Conservation (phyloP, 2,113 vertebrate genomes). For the Ceyx cyanopectus region DNA sequence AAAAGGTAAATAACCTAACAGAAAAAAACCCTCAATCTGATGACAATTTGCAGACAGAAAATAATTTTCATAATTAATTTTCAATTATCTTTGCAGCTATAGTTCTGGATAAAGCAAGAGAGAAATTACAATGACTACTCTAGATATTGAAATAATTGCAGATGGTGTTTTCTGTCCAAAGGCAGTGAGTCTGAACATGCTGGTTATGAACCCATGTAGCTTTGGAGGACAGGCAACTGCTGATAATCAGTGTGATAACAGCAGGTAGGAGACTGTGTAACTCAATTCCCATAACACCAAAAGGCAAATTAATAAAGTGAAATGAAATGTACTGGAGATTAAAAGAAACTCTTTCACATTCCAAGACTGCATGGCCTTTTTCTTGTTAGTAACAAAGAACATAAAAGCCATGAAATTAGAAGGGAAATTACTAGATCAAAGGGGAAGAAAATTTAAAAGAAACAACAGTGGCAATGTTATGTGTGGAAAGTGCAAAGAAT, state of each 20-base stretch:
- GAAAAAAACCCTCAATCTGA: not conserved
- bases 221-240: not conserved
- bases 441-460: not conserved
- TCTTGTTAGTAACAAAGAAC: not conserved
- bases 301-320: not conserved
- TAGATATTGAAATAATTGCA: not conserved
- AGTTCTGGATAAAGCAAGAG: not conserved
- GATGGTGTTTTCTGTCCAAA: not conserved
- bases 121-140: not conserved
- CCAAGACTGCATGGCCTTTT: not conserved
- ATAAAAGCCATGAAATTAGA: not conserved
- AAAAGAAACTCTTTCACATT: not conserved
- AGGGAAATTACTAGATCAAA: conserved; percentile 36
- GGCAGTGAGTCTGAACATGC: not conserved
- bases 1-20: not conserved
- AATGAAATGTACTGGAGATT: not conserved
- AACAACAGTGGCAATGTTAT: not conserved
- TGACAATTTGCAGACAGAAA: not conserved
- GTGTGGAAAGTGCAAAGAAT: not conserved
- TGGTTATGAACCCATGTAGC: not conserved
- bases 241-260: not conserved
- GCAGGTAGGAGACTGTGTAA: not conserved
- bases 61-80: not conserved
- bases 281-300: not conserved
- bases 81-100: not conserved